These are phyloP conservation scores for Scolanthus callimorphus DNA, from an alignment of 92 coral and sea anemone genomes.

Conservation along the genomic window DNA sequence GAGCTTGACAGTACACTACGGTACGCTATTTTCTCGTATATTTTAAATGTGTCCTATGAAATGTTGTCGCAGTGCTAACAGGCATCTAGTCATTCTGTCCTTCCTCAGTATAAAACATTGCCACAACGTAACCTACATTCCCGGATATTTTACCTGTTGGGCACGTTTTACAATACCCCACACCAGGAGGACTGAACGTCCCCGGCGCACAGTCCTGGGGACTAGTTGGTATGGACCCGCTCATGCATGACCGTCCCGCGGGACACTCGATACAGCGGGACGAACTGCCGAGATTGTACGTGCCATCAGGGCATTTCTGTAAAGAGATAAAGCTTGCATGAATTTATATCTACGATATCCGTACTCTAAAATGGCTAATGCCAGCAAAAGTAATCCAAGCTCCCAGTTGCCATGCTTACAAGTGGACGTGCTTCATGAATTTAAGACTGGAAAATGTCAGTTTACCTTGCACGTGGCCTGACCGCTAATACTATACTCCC, in stretches of 20 bases:
- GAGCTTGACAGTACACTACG: too few species aligned
- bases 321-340: neutral
- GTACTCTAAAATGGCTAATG: neutral
- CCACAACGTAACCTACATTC: too few species aligned
- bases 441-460: too few species aligned
- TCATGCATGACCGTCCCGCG: constrained; percentile 77
- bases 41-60: too few species aligned
- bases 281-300: constrained; percentile 79
- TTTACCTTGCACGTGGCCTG: constrained; percentile 81
- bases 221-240: constrained; percentile 60
- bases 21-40: too few species aligned
- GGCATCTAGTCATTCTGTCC: too few species aligned
- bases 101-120: too few species aligned
- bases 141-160: constrained; percentile 45
- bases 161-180: constrained; percentile 79
- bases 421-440: too few species aligned
- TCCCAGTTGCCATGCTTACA: too few species aligned
- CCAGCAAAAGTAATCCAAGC: too few species aligned
- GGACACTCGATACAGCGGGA: constrained; percentile 81
- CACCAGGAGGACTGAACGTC: constrained; percentile 88
- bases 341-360: neutral
- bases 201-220: constrained; percentile 84
- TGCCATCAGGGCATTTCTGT: constrained; percentile 91
- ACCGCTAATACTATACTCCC: constrained; percentile 94
- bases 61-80: too few species aligned